Evolutionary conservation across 2,797 vertebrate genomes (phyloP), one percentile per base, ranked within the genome.

Genomic region (Sebastes melanostomus): DNA sequence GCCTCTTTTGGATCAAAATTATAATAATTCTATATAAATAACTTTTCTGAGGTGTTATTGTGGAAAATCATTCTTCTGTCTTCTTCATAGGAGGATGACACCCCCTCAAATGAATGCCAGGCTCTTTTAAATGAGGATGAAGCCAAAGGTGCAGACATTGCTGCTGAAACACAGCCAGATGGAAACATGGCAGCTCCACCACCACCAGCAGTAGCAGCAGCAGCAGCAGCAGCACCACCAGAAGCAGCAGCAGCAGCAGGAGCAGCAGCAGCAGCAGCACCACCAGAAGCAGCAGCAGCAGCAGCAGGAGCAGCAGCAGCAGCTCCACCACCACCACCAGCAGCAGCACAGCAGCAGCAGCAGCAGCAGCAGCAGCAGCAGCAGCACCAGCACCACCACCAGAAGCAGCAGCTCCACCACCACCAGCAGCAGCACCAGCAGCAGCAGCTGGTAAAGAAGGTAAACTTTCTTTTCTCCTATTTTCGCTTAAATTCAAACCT

Each of bases 21-120:
- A 11, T 16, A 20, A 20, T 22, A 20, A 29, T 50, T n/a, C 10
- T 8, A 4, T 56, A 16, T 79, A 29, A 5, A 54, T 54, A 54
- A 1, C 1, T 16, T 61, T 59, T 61, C 5, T 46, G 6, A n/a
- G 24, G 25, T 46, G n/a, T 38, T 68, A 22, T 62, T 46, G 32
- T 65, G 8, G 10, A 52, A 73, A 78, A 38, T 54, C 5, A 34
- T 20, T 42, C 4, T 20, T 70, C 29, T 63, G 5, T 77, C 22
- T 69, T 30, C 27, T 7, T 5, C 42, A 6, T 16, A 94, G 93
- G 80, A 81, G 34, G 77, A 78, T 2, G 77, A 83, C 3, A 3
- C 58, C 1, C 12, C 30, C 7, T 73, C 79, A 34, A 11, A 56
- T 58, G 54, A 83, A 25, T 3, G 6, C 38, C 70, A 59, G 65